Evolutionary conservation across 2,888 invertebrate species (phyloP), one percentile per base, ranked within the genome.

Genomic region (Encarsia formosa): DNA sequence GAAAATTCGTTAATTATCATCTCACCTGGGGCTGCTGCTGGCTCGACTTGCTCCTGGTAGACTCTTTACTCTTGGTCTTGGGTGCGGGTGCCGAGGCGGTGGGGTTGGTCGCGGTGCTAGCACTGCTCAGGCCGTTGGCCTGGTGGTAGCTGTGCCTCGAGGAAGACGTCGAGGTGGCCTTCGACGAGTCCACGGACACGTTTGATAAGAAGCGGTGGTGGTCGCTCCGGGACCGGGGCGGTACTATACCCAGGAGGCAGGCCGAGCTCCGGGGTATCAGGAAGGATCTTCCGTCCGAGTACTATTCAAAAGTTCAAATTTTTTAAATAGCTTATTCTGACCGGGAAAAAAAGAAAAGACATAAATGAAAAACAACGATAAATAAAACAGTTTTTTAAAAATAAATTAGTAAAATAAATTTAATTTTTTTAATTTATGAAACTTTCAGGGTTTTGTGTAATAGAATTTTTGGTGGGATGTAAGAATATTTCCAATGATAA

Each of bases 171-270:
- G 64, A 75, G 72, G 49, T 61, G 34, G 59, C 64, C 59, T 71
- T 35, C 72, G 73, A 46, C 69, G 69, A 68, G 75, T 81, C 61
- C 16, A 78, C 77, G 1, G 79, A 78, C 1, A 78, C 77, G 61
- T 81, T 80, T 2, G 85, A 81, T n/a, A 87, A 77, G 58, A 87
- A 83, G 63, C 84, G 85, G 58, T 50, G 82, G 78, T 59, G 83
- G 83, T 32, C 83, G 76, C 47, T 54, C 2, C 54, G 48, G 1
- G 57, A 52, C 5, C 57, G 41, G 4, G 84, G 82, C 0, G 84
- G 84, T 13, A 85, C 86, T 24, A 87, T 82, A 2, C 85, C 83
- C 19, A 88, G 81, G 13, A 88, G 79, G 64, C 87, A 88, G 57
- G 83, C 83, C 38, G 86, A 84, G 58, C 85, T 87, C 13, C 82